Evolutionary conservation across 2,113 vertebrate species (phyloP).

Genomic region (Engystomops pustulosus): DNA sequence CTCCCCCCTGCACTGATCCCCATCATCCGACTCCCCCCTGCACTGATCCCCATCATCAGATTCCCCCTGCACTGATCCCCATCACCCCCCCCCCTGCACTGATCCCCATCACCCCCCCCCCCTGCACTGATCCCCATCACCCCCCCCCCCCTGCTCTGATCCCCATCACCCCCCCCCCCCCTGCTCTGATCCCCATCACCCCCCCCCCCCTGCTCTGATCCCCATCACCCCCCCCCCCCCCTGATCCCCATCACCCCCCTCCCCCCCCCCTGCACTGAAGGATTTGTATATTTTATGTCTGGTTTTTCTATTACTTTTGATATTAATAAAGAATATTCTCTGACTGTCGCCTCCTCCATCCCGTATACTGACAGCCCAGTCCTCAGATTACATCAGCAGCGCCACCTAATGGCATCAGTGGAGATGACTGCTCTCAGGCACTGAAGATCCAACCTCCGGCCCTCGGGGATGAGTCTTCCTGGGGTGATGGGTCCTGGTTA

Average conservation of each 20-base stretch:
- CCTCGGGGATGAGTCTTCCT: too few species aligned
- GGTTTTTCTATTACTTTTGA: not conserved
- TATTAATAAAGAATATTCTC: constrained; percentile 1
- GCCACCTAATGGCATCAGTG: too few species aligned
- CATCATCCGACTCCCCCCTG: too few species aligned
- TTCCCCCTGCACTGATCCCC: too few species aligned
- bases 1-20: too few species aligned
- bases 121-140: not conserved
- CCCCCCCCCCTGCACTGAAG: not conserved
- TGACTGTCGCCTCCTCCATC: not conserved
- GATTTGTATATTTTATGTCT: not conserved
- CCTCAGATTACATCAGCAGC: too few species aligned
- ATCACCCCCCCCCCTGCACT: not conserved
- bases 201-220: not conserved
- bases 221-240: not conserved
- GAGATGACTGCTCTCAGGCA: too few species aligned
- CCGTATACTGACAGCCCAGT: too few species aligned
- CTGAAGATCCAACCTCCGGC: too few species aligned
- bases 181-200: not conserved
- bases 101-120: not conserved
- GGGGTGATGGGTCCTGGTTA: too few species aligned
- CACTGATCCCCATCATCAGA: too few species aligned
- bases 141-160: not conserved
- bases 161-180: not conserved
- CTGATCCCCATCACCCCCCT: not conserved